Base-by-base conservation (phyloP, 2,797 vertebrate species). In the Chaenodraco wilsoni region DNA sequence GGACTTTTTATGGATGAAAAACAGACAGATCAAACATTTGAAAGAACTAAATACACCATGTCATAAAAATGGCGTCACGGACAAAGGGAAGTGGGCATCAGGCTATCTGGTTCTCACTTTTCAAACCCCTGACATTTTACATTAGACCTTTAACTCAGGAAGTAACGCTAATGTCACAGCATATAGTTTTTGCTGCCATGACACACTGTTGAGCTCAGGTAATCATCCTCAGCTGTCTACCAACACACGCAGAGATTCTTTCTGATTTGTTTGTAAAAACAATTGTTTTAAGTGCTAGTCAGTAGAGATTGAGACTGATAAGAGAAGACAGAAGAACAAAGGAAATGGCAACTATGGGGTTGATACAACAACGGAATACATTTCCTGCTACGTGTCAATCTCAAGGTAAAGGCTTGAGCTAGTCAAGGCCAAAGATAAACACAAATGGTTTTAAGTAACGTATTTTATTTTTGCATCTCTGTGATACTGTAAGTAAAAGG, bases 171-270 rank as follows among this genome's bases (percentile, higher is more conserved):
- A 81, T 75, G 60, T 81, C 73, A 83, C 68, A 84, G 62, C 6
- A 70, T 43, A 48, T 43, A 37, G 48, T 56, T 64, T 84, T 61
- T 79, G 40, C 60, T 27, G 56, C 68, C 45, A 64, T 60, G 21
- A 68, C 33, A 40, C 56, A 50, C 65, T 33, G 9, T 7, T 71
- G 49, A 69, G 44, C 40, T 45, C 67, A 78, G 63, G 61, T 79
- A 89, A 89, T 81, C 55, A 69, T 10, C 50, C 9, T 9, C 85
- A 88, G 75, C 81, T 85, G 79, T 78, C 55, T 48, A 49, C 57
- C 73, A 79, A 74, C 52, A 51, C 63, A 83, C 37, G 59, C 21
- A 63, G 15, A 60, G 49, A 70, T 74, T 68, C 48, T 64, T 17
- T 40, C 16, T 9, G 64, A 54, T 27, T 69, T 56, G 5, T 16